Evolutionary conservation across 2,888 invertebrate genomes (phyloP).

Genomic region (Sinelater perroti): DNA sequence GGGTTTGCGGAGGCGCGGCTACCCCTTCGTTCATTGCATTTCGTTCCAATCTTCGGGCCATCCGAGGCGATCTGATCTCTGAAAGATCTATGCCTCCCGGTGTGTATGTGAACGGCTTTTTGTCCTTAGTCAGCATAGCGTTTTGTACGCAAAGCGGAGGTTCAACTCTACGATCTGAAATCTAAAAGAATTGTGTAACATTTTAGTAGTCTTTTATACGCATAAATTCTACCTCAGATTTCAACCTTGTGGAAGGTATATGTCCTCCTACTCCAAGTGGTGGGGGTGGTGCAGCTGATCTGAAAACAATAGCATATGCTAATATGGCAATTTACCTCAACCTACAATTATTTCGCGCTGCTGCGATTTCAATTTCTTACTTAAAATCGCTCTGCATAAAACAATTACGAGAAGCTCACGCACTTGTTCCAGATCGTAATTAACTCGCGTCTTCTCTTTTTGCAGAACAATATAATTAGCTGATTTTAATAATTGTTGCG

Average conservation of each 20-base stretch:
- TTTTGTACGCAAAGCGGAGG: slow-evolving; percentile 91
- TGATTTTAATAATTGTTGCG: too few species aligned
- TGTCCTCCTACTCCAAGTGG: slow-evolving; percentile 42
- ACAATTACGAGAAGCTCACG: background rate
- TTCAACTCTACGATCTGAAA: slow-evolving; percentile 60
- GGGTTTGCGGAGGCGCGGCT: slow-evolving; percentile 61
- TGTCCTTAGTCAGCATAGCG: slow-evolving; percentile 95
- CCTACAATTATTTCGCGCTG: too few species aligned
- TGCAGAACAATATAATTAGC: background rate
- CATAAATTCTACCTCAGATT: slow-evolving; percentile 43
- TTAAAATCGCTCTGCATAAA: background rate
- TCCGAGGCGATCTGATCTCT: slow-evolving; percentile 88
- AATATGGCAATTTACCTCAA: too few species aligned
- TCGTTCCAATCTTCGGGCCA: slow-evolving; percentile 80
- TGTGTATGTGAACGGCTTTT: slow-evolving; percentile 96
- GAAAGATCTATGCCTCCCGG: slow-evolving; percentile 92
- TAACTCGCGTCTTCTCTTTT: background rate
- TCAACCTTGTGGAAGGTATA: slow-evolving; percentile 47
- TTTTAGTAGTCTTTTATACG: background rate
- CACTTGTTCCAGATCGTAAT: background rate
- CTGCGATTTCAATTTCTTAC: too few species aligned
- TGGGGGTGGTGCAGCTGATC: slow-evolving; percentile 43
- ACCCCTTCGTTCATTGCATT: slow-evolving; percentile 78
- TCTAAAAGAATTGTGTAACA: slow-evolving; percentile 6
- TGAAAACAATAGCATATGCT: slow-evolving; percentile 16